Percentiles rank a stretch among this genome's conserved stretches.
Conservation (phyloP, 64 coral and sea anemone genomes). For the Acropora yongei region DNA sequence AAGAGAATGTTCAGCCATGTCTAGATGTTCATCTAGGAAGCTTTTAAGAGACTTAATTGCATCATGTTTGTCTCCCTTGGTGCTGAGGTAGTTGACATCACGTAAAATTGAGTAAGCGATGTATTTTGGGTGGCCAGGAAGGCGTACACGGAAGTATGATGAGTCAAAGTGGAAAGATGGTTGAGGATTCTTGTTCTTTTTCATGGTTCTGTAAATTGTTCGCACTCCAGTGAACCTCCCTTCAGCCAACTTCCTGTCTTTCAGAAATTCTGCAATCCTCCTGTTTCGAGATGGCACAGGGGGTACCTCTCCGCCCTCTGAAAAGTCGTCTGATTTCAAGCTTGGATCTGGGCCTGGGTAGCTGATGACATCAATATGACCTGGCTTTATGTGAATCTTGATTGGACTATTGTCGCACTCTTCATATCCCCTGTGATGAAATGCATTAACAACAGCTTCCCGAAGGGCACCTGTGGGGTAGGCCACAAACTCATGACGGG, state of each 20-base stretch:
- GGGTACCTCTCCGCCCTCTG: slow-evolving; percentile 43
- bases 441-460: slow-evolving; percentile 75
- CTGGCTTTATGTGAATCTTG: slow-evolving; percentile 65
- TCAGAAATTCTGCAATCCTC: slow-evolving; percentile 64
- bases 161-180: slow-evolving; percentile 52
- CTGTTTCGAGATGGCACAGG: slow-evolving; percentile 68
- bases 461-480: slow-evolving; percentile 60
- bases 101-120: slow-evolving; percentile 44
- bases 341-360: slow-evolving; percentile 65
- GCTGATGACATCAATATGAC: slow-evolving; percentile 59
- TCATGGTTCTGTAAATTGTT: slow-evolving; percentile 63
- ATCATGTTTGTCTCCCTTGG: slow-evolving; percentile 48
- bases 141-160: slow-evolving; percentile 42
- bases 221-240: slow-evolving; percentile 59
- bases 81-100: slow-evolving; percentile 54
- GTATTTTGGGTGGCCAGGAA: slow-evolving; percentile 73
- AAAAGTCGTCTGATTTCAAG: slow-evolving; percentile 52
- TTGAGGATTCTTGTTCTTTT: slow-evolving; percentile 60
- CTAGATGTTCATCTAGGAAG: slow-evolving; percentile 32
- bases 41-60: slow-evolving; percentile 31
- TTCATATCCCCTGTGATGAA: slow-evolving; percentile 70
- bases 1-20: neutral
- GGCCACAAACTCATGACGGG: slow-evolving; percentile 39
- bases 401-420: slow-evolving; percentile 37
- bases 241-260: slow-evolving; percentile 69